Percentiles rank a stretch among this genome's conserved stretches.
Conservation (phyloP, 2,888 invertebrate species). For the Xestobium rufovillosum region DNA sequence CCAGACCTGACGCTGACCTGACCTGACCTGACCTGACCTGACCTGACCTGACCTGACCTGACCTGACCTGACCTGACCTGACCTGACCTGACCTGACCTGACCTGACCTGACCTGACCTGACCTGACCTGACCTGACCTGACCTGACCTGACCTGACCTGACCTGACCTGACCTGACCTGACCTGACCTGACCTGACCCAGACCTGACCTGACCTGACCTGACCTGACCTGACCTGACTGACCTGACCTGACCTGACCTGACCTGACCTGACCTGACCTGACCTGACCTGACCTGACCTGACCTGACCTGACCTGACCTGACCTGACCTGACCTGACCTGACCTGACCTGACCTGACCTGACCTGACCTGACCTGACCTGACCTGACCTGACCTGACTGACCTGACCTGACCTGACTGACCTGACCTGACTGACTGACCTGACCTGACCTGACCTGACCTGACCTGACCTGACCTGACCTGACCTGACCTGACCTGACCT, state of each 20-base stretch:
- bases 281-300: constrained; percentile 4
- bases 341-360: constrained; percentile 4
- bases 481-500: constrained; percentile 4
- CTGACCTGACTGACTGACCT: constrained; percentile 1
- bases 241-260: constrained; percentile 4
- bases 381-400: too few species aligned
- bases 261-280: constrained; percentile 4
- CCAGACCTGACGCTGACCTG: constrained; percentile 3
- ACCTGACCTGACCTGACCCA: constrained; percentile 4
- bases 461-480: constrained; percentile 4
- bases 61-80: constrained; percentile 3
- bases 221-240: too few species aligned
- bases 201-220: not conserved
- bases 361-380: constrained; percentile 4
- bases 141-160: constrained; percentile 4
- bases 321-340: constrained; percentile 4
- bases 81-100: constrained; percentile 3
- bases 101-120: constrained; percentile 4
- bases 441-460: constrained; percentile 1
- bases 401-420: constrained; percentile 4
- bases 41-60: constrained; percentile 3
- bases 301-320: too few species aligned
- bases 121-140: constrained; percentile 4
- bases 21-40: constrained; percentile 3
- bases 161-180: constrained; percentile 4